Evolutionary conservation across 2,113 vertebrate species (phyloP), one percentile per base, ranked within the genome.

Genomic region (Pachyramphus minor): DNA sequence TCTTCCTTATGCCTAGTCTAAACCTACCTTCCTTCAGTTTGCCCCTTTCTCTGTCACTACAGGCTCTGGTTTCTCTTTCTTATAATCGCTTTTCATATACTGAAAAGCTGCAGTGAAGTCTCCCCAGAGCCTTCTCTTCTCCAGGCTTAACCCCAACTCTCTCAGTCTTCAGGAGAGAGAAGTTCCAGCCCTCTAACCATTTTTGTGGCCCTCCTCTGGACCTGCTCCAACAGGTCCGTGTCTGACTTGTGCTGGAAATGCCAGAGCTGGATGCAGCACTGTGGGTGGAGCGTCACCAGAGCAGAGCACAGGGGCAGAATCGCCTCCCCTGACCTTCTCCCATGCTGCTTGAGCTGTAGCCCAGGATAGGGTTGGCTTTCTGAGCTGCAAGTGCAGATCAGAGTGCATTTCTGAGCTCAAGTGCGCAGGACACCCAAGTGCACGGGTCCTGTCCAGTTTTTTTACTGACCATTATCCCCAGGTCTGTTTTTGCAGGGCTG

Each of bases 351-450:
- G 39, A 44, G 45, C 8, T 81, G 45, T 33, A 69, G 59, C 49
- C 28, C 35, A 19, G 41, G 11, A 24, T 27, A 6, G 0, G 0
- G 1, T 7, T 67, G 69, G 12, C 52, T 8, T n/a, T 59, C 62
- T 37, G 59, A 44, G 53, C 37, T 77, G 35, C 0, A 0, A 37
- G 59, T 0, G 1, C 7, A 2, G 14, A 1, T 28, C n/a, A n/a
- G n/a, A n/a, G n/a, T n/a, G n/a, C n/a, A n/a, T n/a, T n/a, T n/a
- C n/a, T n/a, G n/a, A n/a, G n/a, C n/a, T n/a, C n/a, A n/a, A n/a
- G n/a, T n/a, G n/a, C n/a, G n/a, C n/a, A n/a, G n/a, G n/a, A n/a
- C n/a, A n/a, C n/a, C n/a, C n/a, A n/a, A n/a, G n/a, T n/a, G n/a
- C n/a, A 4, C 0, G 0, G 6, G 8, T 64, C n/a, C 8, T 3